These are phyloP conservation scores for Cheilinus undulatus DNA, from an alignment of 2,113 vertebrate genomes.

Conservation along the genomic window DNA sequence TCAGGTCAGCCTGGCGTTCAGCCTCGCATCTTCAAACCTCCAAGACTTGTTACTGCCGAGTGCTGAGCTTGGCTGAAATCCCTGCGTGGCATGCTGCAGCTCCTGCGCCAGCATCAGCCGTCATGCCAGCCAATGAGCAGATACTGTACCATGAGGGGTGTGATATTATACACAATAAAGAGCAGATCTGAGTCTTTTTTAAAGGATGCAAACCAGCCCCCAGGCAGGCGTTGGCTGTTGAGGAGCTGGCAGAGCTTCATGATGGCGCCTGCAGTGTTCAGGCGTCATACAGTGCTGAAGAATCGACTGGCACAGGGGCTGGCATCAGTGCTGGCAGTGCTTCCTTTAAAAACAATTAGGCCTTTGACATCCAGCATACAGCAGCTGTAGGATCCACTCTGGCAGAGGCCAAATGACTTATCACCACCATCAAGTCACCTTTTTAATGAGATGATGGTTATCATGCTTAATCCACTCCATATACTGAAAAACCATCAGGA, in stretches of 20 bases:
- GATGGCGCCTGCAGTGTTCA: conserved; percentile 59
- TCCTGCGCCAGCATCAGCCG: conserved; percentile 40
- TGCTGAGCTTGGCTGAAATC: conserved; percentile 52
- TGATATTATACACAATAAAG: conserved; percentile 14
- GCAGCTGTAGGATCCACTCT: conserved; percentile 43
- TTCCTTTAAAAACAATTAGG: conserved; percentile 65
- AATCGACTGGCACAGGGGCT: conserved; percentile 37
- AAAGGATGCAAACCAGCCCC: conserved; percentile 13
- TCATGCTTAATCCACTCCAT: too few species aligned
- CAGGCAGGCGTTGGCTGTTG: conserved; percentile 50
- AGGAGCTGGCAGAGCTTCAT: conserved; percentile 66
- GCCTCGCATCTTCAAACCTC: conserved; percentile 30
- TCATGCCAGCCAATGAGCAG: conserved; percentile 12
- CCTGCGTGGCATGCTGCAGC: conserved; percentile 43
- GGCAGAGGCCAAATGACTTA: conserved; percentile 39
- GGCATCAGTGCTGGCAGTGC: conserved; percentile 41
- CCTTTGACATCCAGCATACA: conserved; percentile 69
- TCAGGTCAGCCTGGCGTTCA: conserved; percentile 49
- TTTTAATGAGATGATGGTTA: not conserved
- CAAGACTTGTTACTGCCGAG: conserved; percentile 34
- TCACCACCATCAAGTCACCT: conserved; percentile 2
- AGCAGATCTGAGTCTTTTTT: conserved; percentile 22
- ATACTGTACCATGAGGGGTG: conserved; percentile 31
- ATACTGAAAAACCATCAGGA: too few species aligned
- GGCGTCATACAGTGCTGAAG: conserved; percentile 53